These are phyloP conservation scores for Drosophila atripex DNA, from an alignment of 2,888 invertebrate genomes.

Conservation along the genomic window DNA sequence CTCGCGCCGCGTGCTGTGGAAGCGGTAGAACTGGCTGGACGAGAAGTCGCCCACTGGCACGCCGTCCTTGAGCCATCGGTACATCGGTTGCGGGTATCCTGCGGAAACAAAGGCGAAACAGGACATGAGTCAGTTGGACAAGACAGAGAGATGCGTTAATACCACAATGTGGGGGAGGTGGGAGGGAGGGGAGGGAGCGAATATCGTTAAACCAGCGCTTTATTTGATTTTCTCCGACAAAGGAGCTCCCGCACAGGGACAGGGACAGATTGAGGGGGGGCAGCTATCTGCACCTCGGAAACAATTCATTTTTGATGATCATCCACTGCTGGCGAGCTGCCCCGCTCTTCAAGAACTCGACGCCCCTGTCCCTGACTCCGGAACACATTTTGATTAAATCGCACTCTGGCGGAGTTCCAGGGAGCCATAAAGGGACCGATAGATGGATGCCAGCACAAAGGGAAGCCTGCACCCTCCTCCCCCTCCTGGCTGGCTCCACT, in stretches of 20 bases:
- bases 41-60: constrained; percentile 91
- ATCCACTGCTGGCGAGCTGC: constrained; percentile 30
- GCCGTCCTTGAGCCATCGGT: constrained; percentile 96
- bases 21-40: constrained; percentile 92
- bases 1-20: constrained; percentile 90
- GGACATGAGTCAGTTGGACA: constrained; percentile 1
- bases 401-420: constrained; percentile 30
- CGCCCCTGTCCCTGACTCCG: constrained; percentile 34
- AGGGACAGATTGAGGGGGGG: constrained; percentile 29
- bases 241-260: not conserved
- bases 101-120: constrained; percentile 15
- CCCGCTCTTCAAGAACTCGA: constrained; percentile 13
- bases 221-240: constrained; percentile 26
- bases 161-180: constrained; percentile 9
- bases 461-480: not conserved
- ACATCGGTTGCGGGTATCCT: constrained; percentile 93
- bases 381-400: constrained; percentile 59
- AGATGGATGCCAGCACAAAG: constrained; percentile 11
- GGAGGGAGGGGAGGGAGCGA: not conserved
- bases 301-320: constrained; percentile 18
- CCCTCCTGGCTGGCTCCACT: constrained; percentile 45
- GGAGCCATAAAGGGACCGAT: constrained; percentile 4
- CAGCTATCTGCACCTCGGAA: not conserved
- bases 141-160: constrained; percentile 13
- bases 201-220: constrained; percentile 7